Base-by-base conservation (phyloP, 1,140 invertebrate species). In the Chymomyza costata region DNA sequence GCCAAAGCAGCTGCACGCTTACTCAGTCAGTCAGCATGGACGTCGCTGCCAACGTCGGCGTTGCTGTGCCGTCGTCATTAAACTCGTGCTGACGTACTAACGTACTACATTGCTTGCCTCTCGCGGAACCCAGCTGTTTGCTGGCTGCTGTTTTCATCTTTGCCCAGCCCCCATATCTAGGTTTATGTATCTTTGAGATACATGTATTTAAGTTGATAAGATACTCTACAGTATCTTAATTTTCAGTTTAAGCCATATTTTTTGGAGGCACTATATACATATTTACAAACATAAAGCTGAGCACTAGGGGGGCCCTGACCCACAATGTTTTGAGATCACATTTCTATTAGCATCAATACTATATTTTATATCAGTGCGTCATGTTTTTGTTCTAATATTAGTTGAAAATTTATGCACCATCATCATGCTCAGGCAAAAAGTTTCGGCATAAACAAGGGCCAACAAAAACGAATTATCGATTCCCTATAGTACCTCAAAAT, bases 91-190 rank as follows among this genome's bases (percentile, higher is more conserved):
- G 64, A 68, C 54, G 55, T 65, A 38, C 13, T 6, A 17, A 3
- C 11, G 34, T 21, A 45, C 25, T 43, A 7, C 10, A 25, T 25
- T 6, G 38, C 58, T 35, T n/a, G n/a, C n/a, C 8, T 14, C 40
- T 38, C 40, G 35, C 13, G n/a, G n/a, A n/a, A n/a, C 35, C 31
- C 60, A 38, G 58, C 64, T 52, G 50, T 28, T 44, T 37, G 41
- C 19, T 32, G 55, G 38, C 53, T 58, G 19, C 46, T 32, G 19
- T 43, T n/a, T n/a, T n/a, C n/a, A n/a, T n/a, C n/a, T n/a, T n/a
- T 41, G 69, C 15, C 68, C 69, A 58, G 68, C 68, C 68, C 64
- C 68, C 68, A 57, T 68, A 71, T 51, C 25, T n/a, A 1, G 37
- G 21, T 46, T 41, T n/a, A n/a, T n/a, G n/a, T n/a, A n/a, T n/a